Conservation (phyloP, 1,140 invertebrate species). For the Zophobas morio region DNA sequence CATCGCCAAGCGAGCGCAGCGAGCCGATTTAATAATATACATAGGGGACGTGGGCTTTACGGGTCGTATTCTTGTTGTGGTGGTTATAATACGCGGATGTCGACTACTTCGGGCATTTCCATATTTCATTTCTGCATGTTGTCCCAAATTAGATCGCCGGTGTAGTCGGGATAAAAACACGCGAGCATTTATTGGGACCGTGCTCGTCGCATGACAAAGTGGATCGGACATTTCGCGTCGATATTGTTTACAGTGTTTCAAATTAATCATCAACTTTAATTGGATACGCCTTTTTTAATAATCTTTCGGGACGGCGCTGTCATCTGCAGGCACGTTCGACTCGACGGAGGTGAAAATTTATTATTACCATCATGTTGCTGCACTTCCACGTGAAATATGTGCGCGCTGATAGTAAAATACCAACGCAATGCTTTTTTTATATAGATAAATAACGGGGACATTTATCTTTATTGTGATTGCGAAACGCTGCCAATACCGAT, state of each 20-base stretch:
- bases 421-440: conserved; percentile 37
- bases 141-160: conserved; percentile 30
- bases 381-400: conserved; percentile 9
- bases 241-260: conserved; percentile 37
- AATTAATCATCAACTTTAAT: conserved; percentile 41
- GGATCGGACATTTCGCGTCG: conserved; percentile 29
- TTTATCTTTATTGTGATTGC: conserved; percentile 43
- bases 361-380: conserved; percentile 31
- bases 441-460: conserved; percentile 36
- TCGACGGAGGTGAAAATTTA: conserved; percentile 23
- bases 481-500: conserved; percentile 22
- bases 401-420: conserved; percentile 29
- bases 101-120: background rate
- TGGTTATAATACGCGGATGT: too few species aligned
- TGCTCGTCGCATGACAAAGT: conserved; percentile 30
- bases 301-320: conserved; percentile 32
- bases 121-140: conserved; percentile 42
- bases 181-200: conserved; percentile 22
- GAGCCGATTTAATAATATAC: too few species aligned
- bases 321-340: conserved; percentile 28
- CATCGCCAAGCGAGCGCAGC: too few species aligned
- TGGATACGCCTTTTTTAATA: conserved; percentile 41
- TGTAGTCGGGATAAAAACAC: conserved; percentile 38
- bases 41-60: too few species aligned
- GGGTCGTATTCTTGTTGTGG: too few species aligned